Conservation (phyloP, 1,140 invertebrate genomes). For the Lucilia sericata region DNA sequence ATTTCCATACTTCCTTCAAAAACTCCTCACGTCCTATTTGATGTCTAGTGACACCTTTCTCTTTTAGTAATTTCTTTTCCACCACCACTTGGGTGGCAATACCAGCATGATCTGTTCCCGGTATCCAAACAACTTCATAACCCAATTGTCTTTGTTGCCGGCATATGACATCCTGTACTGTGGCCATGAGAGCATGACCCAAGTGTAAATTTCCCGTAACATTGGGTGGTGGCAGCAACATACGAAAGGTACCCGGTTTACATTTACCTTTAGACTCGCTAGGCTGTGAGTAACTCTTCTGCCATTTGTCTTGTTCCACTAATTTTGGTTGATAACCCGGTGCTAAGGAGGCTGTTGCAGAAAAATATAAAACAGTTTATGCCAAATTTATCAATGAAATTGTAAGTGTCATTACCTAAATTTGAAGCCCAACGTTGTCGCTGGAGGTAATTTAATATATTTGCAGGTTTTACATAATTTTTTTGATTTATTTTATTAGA, state of each 20-base stretch:
- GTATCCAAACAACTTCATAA: constrained; percentile 86
- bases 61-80: constrained; percentile 79
- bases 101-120: constrained; percentile 93
- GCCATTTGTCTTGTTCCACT: constrained; percentile 72
- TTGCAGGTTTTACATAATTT: not conserved
- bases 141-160: constrained; percentile 84
- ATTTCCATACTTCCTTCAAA: constrained; percentile 77
- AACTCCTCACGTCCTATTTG: constrained; percentile 77
- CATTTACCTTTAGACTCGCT: constrained; percentile 52
- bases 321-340: constrained; percentile 71
- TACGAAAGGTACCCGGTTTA: constrained; percentile 73
- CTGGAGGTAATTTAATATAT: not conserved
- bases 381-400: constrained; percentile 45
- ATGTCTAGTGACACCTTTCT: constrained; percentile 71
- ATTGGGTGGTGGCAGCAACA: constrained; percentile 98
- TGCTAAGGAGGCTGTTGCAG: constrained; percentile 60
- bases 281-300: constrained; percentile 69
- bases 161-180: constrained; percentile 90
- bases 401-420: constrained; percentile 27
- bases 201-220: constrained; percentile 96
- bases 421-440: not conserved
- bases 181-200: constrained; percentile 94
- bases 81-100: constrained; percentile 94
- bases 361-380: not conserved
- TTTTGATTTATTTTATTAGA: not conserved